These are phyloP conservation scores for Dicranocentrus wangi DNA, from an alignment of 2,888 invertebrate genomes.

Conservation along the genomic window DNA sequence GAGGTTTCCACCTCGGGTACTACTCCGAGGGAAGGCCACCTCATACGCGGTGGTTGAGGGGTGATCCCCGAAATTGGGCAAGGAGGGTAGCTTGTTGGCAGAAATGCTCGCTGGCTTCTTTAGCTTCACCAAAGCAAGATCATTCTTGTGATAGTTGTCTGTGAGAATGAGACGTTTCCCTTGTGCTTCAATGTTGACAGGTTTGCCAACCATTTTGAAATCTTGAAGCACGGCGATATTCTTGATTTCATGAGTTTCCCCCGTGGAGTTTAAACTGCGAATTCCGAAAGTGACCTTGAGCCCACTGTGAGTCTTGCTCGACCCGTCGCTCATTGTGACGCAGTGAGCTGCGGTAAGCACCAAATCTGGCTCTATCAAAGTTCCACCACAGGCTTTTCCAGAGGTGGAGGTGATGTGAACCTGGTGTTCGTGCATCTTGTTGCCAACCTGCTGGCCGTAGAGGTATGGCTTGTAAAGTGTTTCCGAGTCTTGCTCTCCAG, in stretches of 20 bases:
- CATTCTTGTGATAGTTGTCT: slow-evolving; percentile 33
- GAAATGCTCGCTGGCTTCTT: background rate
- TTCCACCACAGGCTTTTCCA: slow-evolving; percentile 40
- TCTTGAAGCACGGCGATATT: background rate
- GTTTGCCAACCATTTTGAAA: background rate
- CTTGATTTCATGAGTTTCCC: background rate
- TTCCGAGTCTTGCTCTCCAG: slow-evolving; percentile 17
- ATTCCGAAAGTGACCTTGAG: slow-evolving; percentile 9
- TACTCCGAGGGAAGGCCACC: slow-evolving; percentile 14
- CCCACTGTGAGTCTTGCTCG: background rate
- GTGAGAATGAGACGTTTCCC: background rate
- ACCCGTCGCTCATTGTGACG: background rate
- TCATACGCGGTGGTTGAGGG: background rate
- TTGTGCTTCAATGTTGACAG: background rate
- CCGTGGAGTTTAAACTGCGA: background rate
- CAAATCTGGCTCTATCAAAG: slow-evolving; percentile 18
- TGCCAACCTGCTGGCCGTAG: background rate
- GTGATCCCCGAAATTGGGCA: background rate
- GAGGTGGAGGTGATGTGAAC: slow-evolving; percentile 14
- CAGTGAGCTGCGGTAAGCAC: slow-evolving; percentile 50
- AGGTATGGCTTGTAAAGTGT: slow-evolving; percentile 1
- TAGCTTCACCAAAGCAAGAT: slow-evolving; percentile 39
- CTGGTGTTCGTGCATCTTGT: slow-evolving; percentile 10
- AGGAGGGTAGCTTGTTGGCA: background rate
- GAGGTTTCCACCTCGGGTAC: background rate